These are phyloP conservation scores for Gobio occitaniae DNA, from an alignment of 2,797 vertebrate genomes.

Conservation along the genomic window DNA sequence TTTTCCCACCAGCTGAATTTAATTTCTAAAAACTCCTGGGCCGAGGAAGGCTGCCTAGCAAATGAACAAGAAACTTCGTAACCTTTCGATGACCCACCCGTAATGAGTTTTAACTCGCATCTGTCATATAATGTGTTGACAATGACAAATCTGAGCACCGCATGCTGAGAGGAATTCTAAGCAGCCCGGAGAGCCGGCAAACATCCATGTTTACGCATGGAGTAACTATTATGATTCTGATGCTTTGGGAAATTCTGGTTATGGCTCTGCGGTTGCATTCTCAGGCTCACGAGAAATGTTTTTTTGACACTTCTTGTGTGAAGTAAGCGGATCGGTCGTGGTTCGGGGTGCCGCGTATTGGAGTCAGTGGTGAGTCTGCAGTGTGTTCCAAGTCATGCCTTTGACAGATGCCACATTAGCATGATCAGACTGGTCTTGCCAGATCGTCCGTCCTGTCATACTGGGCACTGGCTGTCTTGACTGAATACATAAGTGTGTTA, in stretches of 20 bases:
- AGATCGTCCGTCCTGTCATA: conserved; percentile 36
- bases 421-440: conserved; percentile 51
- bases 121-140: conserved; percentile 61
- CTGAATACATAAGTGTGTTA: conserved; percentile 48
- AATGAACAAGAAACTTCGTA: conserved; percentile 56
- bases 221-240: conserved; percentile 41
- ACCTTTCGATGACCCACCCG: conserved; percentile 61
- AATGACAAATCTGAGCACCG: conserved; percentile 54
- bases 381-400: conserved; percentile 49
- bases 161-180: conserved; percentile 57
- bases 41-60: conserved; percentile 51
- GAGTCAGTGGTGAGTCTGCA: conserved; percentile 42
- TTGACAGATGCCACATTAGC: conserved; percentile 57
- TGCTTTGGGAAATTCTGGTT: conserved; percentile 44
- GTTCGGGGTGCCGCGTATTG: conserved; percentile 16
- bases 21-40: conserved; percentile 52
- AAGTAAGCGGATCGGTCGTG: conserved; percentile 40
- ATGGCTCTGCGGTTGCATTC: not conserved
- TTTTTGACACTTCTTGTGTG: conserved; percentile 49
- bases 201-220: conserved; percentile 39
- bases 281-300: not conserved
- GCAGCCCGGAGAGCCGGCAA: conserved; percentile 22
- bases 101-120: conserved; percentile 68
- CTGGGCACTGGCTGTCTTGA: conserved; percentile 28
- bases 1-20: conserved; percentile 43